A percentile compares a stretch with the other conserved stretches of the same genome.
phyloP scores from a whole-genome alignment of 2,113 vertebrate genomes.

The Erinaceus europaeus region DNA sequence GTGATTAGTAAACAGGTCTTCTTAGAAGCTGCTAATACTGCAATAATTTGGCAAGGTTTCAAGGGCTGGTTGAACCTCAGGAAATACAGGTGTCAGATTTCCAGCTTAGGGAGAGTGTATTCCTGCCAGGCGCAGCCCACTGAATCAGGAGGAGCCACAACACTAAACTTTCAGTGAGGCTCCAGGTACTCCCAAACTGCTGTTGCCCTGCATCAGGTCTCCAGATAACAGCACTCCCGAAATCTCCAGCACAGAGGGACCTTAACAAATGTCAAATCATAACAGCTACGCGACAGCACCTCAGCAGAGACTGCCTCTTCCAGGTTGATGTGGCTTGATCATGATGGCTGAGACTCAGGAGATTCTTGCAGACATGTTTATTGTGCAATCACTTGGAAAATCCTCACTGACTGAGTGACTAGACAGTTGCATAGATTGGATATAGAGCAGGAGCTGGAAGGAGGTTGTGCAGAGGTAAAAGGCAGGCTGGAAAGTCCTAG shows the following conservation, averaged over 20 bases:
- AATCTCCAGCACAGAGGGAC: not conserved
- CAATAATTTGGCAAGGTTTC: not conserved
- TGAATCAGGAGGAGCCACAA: not conserved
- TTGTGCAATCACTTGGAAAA: not conserved
- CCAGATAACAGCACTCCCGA: not conserved
- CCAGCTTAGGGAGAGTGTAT: not conserved
- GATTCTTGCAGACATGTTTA: not conserved
- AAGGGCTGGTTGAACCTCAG: not conserved
- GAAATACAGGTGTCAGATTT: not conserved
- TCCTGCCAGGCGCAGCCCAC: too few species aligned
- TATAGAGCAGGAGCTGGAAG: not conserved
- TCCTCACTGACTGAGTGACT: not conserved
- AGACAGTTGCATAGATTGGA: not conserved
- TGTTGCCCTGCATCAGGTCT: not conserved
- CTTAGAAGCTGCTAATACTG: not conserved
- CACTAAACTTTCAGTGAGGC: not conserved
- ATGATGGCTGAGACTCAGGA: not conserved
- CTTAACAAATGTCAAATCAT: not conserved
- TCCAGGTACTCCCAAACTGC: not conserved
- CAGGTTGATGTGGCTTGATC: too few species aligned
- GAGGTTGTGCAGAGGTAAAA: not conserved
- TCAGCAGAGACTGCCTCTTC: not conserved
- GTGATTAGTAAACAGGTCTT: not conserved
- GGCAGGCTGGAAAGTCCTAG: not conserved
- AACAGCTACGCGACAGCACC: not conserved